Evolutionary conservation across 2,888 invertebrate genomes (phyloP).

Genomic region (Melanotus villosus): DNA sequence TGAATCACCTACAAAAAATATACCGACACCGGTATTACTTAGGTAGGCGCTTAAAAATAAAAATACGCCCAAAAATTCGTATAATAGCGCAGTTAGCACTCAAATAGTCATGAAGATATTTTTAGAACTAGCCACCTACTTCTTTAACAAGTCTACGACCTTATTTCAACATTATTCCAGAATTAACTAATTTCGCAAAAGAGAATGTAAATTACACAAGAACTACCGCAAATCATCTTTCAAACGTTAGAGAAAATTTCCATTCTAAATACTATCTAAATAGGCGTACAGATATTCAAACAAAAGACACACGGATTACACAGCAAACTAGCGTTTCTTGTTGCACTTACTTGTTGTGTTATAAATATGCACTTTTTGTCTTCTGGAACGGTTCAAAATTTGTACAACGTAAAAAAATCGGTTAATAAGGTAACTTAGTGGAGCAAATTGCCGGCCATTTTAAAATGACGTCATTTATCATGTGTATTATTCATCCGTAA

Average conservation of each 20-base stretch:
- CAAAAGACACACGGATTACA: background rate
- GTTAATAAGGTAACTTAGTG: constrained; percentile 14
- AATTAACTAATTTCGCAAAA: background rate
- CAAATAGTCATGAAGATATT: constrained; percentile 50
- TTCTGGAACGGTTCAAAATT: constrained; percentile 4
- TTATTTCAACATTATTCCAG: constrained; percentile 14
- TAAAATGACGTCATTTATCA: constrained; percentile 47
- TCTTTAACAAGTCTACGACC: constrained; percentile 35
- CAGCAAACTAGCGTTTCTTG: background rate
- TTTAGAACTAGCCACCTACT: constrained; percentile 51
- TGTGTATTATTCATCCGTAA: constrained; percentile 24
- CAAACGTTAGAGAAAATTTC: background rate
- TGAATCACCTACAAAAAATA: background rate
- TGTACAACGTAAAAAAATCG: constrained; percentile 21
- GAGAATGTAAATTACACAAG: background rate
- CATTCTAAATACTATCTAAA: background rate
- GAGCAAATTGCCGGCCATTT: constrained; percentile 46
- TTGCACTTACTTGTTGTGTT: constrained; percentile 26
- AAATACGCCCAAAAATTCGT: constrained; percentile 35
- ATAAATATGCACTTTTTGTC: background rate
- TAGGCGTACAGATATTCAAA: background rate
- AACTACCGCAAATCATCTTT: background rate
- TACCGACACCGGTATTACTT: background rate
- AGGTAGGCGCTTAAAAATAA: constrained; percentile 16
- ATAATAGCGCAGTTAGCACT: constrained; percentile 36